Conservation (phyloP, 2,888 invertebrate species). For the Apocheima hispidaria region DNA sequence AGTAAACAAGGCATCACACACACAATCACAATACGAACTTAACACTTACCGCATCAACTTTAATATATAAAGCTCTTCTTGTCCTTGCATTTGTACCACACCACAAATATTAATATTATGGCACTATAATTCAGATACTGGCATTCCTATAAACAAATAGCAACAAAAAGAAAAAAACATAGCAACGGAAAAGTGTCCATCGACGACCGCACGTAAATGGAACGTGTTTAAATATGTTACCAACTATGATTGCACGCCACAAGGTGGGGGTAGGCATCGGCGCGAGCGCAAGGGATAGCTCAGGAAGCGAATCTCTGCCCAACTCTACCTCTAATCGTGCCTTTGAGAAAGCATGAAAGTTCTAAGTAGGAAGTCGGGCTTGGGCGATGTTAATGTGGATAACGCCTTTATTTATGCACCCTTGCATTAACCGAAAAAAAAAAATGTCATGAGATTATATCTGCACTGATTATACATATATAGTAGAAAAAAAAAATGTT, state of each 20-base stretch:
- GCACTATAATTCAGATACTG: conserved; percentile 16
- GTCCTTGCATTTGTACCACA: conserved; percentile 21
- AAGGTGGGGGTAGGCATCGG: conserved; percentile 62
- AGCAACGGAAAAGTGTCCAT: conserved; percentile 50
- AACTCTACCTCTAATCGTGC: conserved; percentile 18
- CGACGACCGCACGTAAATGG: conserved; percentile 72
- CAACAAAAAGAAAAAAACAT: conserved; percentile 27
- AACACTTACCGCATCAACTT: conserved; percentile 48
- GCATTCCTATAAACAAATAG: conserved; percentile 8
- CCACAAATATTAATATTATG: conserved; percentile 4
- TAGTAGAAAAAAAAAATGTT: too few relatives aligned
- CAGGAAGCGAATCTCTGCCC: conserved; percentile 73
- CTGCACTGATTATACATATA: too few relatives aligned
- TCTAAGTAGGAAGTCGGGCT: conserved; percentile 74
- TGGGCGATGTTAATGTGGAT: conserved; percentile 56
- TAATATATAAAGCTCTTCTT: conserved; percentile 21
- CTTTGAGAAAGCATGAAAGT: conserved; percentile 76
- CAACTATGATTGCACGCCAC: conserved; percentile 59
- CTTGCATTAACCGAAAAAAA: too few relatives aligned
- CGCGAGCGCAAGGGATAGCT: conserved; percentile 63
- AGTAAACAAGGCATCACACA: conserved; percentile 11
- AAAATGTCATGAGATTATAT: too few relatives aligned
- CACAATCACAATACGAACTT: too few relatives aligned
- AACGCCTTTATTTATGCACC: conserved; percentile 1
- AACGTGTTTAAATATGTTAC: conserved; percentile 79